Percentiles rank a stretch among this genome's conserved stretches.
These are phyloP conservation scores for Dorcus parallelipipedus DNA, from an alignment of 2,888 invertebrate genomes.

Conservation along the genomic window DNA sequence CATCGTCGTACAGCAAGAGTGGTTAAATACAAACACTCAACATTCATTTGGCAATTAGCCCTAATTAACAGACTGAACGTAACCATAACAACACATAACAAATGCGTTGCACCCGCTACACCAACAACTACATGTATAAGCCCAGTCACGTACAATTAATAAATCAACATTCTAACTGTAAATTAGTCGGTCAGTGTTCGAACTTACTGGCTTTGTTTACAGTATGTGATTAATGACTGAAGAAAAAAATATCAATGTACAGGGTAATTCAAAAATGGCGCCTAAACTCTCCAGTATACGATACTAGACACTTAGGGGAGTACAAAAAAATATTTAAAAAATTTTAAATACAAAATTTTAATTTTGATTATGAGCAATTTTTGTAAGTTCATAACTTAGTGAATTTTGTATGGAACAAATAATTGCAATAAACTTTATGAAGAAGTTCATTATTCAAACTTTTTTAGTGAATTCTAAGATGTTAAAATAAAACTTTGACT, in stretches of 20 bases:
- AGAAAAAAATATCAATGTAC: background rate
- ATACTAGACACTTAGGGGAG: too few species aligned
- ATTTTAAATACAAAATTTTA: too few species aligned
- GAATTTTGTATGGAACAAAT: too few species aligned
- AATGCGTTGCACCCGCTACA: slow-evolving; percentile 17
- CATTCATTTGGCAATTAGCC: slow-evolving; percentile 3
- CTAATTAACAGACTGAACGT: slow-evolving; percentile 7
- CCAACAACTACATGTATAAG: slow-evolving; percentile 19
- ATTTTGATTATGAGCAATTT: too few species aligned
- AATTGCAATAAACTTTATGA: too few species aligned
- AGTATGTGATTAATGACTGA: background rate
- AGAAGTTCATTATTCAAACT: too few species aligned
- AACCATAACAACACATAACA: slow-evolving; percentile 7
- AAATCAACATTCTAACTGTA: background rate
- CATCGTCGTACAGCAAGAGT: background rate
- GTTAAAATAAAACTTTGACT: too few species aligned
- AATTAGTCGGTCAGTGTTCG: background rate
- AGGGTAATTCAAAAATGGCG: background rate
- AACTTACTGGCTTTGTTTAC: background rate
- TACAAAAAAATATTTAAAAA: too few species aligned
- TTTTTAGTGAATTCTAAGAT: too few species aligned
- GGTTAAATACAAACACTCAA: background rate
- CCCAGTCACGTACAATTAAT: slow-evolving; percentile 10
- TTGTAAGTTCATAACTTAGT: too few species aligned
- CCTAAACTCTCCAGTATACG: too few species aligned